Conservation (phyloP, 2,888 invertebrate genomes). For the Chaetoderma sp. region DNA sequence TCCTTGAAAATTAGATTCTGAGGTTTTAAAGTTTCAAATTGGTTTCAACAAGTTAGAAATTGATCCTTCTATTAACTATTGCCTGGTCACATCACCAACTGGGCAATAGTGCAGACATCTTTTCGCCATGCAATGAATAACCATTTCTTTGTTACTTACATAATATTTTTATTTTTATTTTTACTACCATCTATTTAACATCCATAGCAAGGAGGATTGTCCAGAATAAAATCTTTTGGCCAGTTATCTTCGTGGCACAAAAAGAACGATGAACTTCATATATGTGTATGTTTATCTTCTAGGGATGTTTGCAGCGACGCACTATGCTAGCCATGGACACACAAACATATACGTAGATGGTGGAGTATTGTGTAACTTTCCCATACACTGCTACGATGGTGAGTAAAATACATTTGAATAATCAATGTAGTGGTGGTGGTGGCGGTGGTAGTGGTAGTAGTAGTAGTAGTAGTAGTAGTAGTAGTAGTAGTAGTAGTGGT, state of each 20-base stretch:
- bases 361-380: constrained; percentile 59
- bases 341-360: constrained; percentile 58
- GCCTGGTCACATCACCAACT: no score
- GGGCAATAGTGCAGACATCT: no score
- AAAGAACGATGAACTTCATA: not conserved
- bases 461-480: not conserved
- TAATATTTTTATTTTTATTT: no score
- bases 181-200: no score
- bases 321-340: constrained; percentile 40
- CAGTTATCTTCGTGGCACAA: not conserved
- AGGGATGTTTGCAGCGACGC: constrained; percentile 51
- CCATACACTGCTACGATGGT: constrained; percentile 63
- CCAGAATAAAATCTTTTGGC: no score
- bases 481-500: constrained; percentile 1
- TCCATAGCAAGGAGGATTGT: no score
- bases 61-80: no score
- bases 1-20: no score
- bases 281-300: not conserved
- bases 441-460: constrained; percentile 2
- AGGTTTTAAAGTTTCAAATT: no score
- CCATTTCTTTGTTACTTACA: no score
- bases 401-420: constrained; percentile 19
- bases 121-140: no score
- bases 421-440: not conserved
- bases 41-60: no score